A percentile compares a stretch with the other conserved stretches of the same genome.
Conservation (phyloP, 2,888 invertebrate species). For the Lepidochrysops patricia region DNA sequence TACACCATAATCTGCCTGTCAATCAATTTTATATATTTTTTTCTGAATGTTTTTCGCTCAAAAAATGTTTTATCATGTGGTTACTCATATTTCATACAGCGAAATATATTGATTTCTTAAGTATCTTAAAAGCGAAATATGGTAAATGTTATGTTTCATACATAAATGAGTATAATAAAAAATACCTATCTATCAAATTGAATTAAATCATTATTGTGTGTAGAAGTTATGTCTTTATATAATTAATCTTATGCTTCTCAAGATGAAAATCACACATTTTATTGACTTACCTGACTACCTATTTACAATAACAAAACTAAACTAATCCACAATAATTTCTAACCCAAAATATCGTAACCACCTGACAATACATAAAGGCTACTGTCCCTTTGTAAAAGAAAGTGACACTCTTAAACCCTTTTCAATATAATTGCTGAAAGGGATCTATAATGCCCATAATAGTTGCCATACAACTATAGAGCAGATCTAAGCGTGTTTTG, state of each 20-base stretch:
- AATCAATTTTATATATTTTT: constrained; percentile 33
- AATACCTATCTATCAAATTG: no score
- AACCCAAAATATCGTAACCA: background rate
- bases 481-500: constrained; percentile 50
- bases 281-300: no score
- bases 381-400: constrained; percentile 34
- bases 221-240: no score
- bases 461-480: constrained; percentile 25
- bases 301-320: background rate
- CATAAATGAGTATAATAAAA: no score
- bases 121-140: background rate
- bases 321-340: background rate
- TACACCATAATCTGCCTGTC: constrained; percentile 54
- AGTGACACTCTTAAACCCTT: constrained; percentile 69
- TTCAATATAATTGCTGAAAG: constrained; percentile 67
- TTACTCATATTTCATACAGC: background rate
- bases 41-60: background rate
- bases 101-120: no score
- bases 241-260: no score
- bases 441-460: constrained; percentile 64
- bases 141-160: no score
- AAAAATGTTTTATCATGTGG: background rate
- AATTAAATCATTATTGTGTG: no score
- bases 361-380: background rate
- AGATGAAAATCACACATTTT: no score